Conservation (phyloP, 2,888 invertebrate genomes). For the Drosophila colorata region DNA sequence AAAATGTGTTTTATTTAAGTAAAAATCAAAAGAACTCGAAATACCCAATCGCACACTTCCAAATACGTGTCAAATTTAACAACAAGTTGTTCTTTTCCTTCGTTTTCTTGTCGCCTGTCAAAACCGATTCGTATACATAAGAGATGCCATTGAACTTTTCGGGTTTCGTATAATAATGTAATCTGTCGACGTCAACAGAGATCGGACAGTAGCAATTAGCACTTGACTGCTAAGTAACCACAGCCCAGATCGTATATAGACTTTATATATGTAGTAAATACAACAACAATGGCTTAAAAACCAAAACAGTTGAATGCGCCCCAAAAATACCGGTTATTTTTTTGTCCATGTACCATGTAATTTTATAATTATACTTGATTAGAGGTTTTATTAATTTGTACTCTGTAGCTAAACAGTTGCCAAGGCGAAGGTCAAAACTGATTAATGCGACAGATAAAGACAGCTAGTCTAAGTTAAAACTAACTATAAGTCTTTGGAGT, state of each 20-base stretch:
- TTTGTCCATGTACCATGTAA: constrained; percentile 18
- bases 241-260: constrained; percentile 11
- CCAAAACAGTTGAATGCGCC: constrained; percentile 25
- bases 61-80: constrained; percentile 54
- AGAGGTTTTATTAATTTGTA: constrained; percentile 24
- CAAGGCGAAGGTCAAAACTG: constrained; percentile 43
- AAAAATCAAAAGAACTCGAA: background rate
- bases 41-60: background rate
- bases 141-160: constrained; percentile 70
- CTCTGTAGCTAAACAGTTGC: constrained; percentile 18
- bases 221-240: constrained; percentile 59
- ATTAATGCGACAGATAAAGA: constrained; percentile 18
- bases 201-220: constrained; percentile 60
- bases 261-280: constrained; percentile 9
- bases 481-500: background rate
- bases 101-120: background rate
- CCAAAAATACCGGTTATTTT: constrained; percentile 44
- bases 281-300: constrained; percentile 6
- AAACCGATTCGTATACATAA: constrained; percentile 10
- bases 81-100: constrained; percentile 29
- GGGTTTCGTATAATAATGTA: constrained; percentile 31
- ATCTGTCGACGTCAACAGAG: constrained; percentile 35
- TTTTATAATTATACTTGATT: constrained; percentile 30
- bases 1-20: constrained; percentile 23
- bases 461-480: background rate